Percentiles rank a stretch among this genome's conserved stretches.
Evolutionary conservation across 2,113 vertebrate species (phyloP).

Genomic region (Oncorhynchus nerka): DNA sequence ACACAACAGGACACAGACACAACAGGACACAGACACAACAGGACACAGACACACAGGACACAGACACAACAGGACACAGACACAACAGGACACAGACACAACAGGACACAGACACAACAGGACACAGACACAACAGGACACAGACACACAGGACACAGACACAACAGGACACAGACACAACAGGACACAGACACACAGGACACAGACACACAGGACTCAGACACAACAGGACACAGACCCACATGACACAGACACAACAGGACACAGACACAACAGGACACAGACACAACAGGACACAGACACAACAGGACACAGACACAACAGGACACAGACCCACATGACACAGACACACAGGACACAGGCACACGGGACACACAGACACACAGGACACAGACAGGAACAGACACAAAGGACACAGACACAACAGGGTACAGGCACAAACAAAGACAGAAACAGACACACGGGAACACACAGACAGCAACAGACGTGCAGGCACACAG

Average conservation of each 20-base stretch:
- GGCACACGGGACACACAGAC: neutral
- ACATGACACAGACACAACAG: neutral
- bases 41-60: no score
- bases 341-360: conserved; percentile 64
- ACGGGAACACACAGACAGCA: conserved; percentile 59
- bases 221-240: neutral
- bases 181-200: conserved; percentile 67
- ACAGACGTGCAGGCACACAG: conserved; percentile 68
- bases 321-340: conserved; percentile 67
- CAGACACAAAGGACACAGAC: no score
- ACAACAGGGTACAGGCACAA: no score
- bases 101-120: no score
- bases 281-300: no score
- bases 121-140: neutral
- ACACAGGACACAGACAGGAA: neutral
- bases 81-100: neutral
- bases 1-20: conserved; percentile 63
- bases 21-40: conserved; percentile 72
- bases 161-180: conserved; percentile 64
- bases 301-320: conserved; percentile 40
- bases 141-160: conserved; percentile 51
- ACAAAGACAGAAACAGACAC: neutral
- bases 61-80: neutral
- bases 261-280: neutral
- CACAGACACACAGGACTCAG: conserved; percentile 64